phyloP scores from a whole-genome alignment of 2,888 invertebrate genomes.

The Strigamia maritima region DNA sequence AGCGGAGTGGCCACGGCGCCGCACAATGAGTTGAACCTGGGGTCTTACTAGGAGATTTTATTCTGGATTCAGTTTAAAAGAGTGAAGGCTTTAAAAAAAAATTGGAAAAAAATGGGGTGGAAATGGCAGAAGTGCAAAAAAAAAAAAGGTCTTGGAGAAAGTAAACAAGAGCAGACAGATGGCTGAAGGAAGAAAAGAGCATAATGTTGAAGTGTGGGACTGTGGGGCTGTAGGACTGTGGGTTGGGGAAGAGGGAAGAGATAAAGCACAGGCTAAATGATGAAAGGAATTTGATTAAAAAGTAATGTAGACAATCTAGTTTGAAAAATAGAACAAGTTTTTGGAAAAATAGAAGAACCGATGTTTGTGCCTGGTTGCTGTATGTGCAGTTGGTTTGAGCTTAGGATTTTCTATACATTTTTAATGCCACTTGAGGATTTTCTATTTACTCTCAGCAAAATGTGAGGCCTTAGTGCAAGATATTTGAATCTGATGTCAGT shows the following conservation, averaged over 20 bases:
- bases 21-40: not conserved
- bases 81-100: not conserved
- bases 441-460: too few species aligned
- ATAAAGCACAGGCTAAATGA: not conserved
- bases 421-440: not conserved
- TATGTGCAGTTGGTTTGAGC: not conserved
- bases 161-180: constrained; percentile 31
- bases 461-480: too few species aligned
- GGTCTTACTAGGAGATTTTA: not conserved
- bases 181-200: not conserved
- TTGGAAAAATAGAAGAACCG: not conserved
- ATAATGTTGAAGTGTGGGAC: not conserved
- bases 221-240: not conserved
- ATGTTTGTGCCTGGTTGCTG: not conserved
- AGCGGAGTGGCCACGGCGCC: not conserved
- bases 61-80: constrained; percentile 25
- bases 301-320: not conserved
- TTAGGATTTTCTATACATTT: not conserved
- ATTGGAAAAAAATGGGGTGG: constrained; percentile 16
- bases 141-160: not conserved
- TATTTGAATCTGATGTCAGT: too few species aligned
- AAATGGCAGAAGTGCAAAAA: not conserved
- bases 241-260: not conserved
- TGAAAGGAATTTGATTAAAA: constrained; percentile 5
- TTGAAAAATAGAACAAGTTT: not conserved